A percentile compares a stretch with the other conserved stretches of the same genome.
Evolutionary conservation across 1,140 invertebrate species (phyloP).

Genomic region (Euura lappo): DNA sequence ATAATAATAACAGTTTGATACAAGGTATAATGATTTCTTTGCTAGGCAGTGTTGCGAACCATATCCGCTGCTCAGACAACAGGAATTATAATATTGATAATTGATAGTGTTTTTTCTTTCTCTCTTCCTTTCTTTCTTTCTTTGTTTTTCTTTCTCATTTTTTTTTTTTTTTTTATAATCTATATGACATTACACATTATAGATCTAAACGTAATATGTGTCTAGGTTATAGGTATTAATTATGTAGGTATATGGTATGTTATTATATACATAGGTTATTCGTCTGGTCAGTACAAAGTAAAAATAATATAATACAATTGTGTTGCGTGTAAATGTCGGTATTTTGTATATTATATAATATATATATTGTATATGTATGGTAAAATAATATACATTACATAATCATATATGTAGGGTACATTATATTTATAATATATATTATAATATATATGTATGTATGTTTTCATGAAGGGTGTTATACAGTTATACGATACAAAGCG

Average conservation of each 20-base stretch:
- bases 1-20: conserved; percentile 2
- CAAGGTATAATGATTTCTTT: not conserved
- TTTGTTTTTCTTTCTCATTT: too few species aligned
- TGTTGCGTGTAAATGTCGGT: conserved; percentile 3
- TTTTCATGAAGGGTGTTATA: not conserved
- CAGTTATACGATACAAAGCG: not conserved
- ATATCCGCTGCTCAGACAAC: conserved; percentile 1
- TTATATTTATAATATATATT: too few species aligned
- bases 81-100: conserved; percentile 4
- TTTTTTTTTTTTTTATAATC: too few species aligned
- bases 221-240: not conserved
- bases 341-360: too few species aligned
- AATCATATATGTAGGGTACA: not conserved
- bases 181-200: too few species aligned
- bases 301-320: conserved; percentile 1
- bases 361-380: not conserved
- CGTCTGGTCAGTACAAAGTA: not conserved
- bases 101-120: not conserved
- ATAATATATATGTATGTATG: too few species aligned
- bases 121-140: too few species aligned
- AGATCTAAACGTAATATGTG: not conserved
- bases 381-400: not conserved
- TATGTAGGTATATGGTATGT: not conserved
- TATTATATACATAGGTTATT: not conserved
- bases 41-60: not conserved